phyloP scores from a whole-genome alignment of 1,140 invertebrate species.

The Papilio dardanus region DNA sequence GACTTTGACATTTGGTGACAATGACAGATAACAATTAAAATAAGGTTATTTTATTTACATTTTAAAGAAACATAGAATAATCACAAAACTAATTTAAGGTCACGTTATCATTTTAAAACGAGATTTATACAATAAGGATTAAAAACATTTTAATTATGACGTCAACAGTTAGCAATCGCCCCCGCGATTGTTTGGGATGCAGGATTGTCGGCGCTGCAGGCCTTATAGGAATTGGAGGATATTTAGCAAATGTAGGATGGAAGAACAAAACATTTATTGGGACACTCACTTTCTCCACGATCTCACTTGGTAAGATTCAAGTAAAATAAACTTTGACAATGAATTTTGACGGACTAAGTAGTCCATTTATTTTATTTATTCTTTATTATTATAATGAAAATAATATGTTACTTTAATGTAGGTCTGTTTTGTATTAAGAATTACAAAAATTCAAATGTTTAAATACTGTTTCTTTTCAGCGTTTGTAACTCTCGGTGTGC shows the following conservation, averaged over 20 bases:
- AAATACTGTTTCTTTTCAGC: constrained; percentile 53
- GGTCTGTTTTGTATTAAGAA: constrained; percentile 8
- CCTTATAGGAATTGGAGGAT: constrained; percentile 68
- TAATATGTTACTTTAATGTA: not conserved
- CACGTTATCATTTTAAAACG: not conserved
- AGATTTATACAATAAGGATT: not conserved
- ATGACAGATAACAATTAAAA: no score
- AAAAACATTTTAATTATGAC: constrained; percentile 41
- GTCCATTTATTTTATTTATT: no score
- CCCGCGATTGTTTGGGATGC: constrained; percentile 63
- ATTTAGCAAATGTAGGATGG: constrained; percentile 64
- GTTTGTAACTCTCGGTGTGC: constrained; percentile 66
- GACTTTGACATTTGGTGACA: constrained; percentile 17
- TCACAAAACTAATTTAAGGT: not conserved
- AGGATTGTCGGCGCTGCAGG: constrained; percentile 62
- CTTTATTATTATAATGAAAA: no score
- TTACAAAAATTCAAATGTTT: not conserved
- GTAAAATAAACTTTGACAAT: not conserved
- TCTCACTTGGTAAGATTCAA: constrained; percentile 63
- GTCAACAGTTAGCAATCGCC: constrained; percentile 45
- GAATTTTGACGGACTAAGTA: no score
- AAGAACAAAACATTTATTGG: constrained; percentile 67
- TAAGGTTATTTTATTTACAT: constrained; percentile 9
- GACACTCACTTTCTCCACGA: constrained; percentile 58
- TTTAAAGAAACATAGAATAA: not conserved